Evolutionary conservation across 37 sponge, comb jelly and placozoan genomes (phyloP), one percentile per base, ranked within the genome.

Genomic region (Chondrilla cf. caribensis): DNA sequence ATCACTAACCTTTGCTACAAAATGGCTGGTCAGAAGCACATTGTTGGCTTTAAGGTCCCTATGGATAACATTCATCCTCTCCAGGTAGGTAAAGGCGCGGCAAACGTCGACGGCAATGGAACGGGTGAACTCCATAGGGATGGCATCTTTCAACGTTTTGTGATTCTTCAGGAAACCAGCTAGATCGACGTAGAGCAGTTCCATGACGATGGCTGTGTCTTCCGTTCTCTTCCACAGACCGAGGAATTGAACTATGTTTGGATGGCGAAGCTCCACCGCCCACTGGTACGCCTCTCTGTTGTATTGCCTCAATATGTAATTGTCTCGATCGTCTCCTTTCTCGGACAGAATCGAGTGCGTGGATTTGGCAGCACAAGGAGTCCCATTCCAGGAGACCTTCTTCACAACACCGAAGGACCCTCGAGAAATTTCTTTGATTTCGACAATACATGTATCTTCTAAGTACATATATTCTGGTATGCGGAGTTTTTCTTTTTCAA

Each of bases 1-100:
- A 38, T 73, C 76, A 40, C 76, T 43, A 25, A 73, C 76, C 76
- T 73, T 73, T 19, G 76, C 76, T 4, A 40, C 43, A 73, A 43
- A 73, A 6, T n/a, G 6, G 25, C 25, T 40, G 38, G 44, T 39
- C 3, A 73, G 76, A 0, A 73, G 43, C 1, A 73, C 24, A 25
- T 73, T 73, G 21, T 39, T 17, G 0, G 43, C 41, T 4, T 37
- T n/a, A 0, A 73, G 11, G 25, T 73, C 76, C 2, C 41, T n/a
- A 37, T 73, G 76, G n/a, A 73, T n/a, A 4, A 73, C 18, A 21
- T 37, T 39, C 39, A 43, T 19, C 43, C 76, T 42, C 43, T 73
- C 43, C 24, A 73, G 43, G 11, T 43, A 73, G 21, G 44, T 42
- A 41, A 73, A 41, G 1, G 76, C 76, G 3, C 76, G 41, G 41